Conservation (phyloP, 2,797 vertebrate species). For the Moxostoma hubbsi region DNA sequence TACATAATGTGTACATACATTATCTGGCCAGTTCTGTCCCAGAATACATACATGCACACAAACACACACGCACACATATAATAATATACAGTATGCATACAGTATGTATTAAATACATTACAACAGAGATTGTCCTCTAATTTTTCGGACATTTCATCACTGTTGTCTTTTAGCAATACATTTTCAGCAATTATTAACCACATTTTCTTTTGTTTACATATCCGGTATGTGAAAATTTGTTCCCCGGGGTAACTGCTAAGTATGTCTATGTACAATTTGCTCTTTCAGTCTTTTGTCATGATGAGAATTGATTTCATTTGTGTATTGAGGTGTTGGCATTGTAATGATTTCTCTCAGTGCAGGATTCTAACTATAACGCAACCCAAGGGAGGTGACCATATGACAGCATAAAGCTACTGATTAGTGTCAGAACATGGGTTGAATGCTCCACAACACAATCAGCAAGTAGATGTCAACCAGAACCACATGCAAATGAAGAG, state of each 20-base stretch:
- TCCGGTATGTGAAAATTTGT: constrained; percentile 21
- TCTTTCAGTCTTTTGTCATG: constrained; percentile 53
- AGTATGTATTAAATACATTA: constrained; percentile 73
- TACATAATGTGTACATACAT: constrained; percentile 82
- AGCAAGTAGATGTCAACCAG: neutral
- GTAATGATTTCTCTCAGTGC: constrained; percentile 25
- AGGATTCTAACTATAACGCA: constrained; percentile 50
- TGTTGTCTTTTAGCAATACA: constrained; percentile 43
- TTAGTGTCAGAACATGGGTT: constrained; percentile 65
- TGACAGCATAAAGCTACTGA: constrained; percentile 61
- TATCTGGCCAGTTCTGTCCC: constrained; percentile 74
- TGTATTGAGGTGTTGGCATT: constrained; percentile 59
- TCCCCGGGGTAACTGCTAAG: constrained; percentile 40
- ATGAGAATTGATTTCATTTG: constrained; percentile 48
- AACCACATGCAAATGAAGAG: too few species aligned
- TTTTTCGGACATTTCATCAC: constrained; percentile 61
- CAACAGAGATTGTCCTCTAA: constrained; percentile 79
- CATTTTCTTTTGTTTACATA: constrained; percentile 66
- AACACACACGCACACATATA: constrained; percentile 64
- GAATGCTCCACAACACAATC: constrained; percentile 47
- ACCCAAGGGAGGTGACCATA: constrained; percentile 57
- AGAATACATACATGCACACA: constrained; percentile 69
- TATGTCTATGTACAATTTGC: constrained; percentile 54
- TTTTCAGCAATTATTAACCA: constrained; percentile 45
- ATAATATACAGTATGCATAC: constrained; percentile 71